These are phyloP conservation scores for Drosophila limbata DNA, from an alignment of 2,888 invertebrate genomes.

Conservation along the genomic window DNA sequence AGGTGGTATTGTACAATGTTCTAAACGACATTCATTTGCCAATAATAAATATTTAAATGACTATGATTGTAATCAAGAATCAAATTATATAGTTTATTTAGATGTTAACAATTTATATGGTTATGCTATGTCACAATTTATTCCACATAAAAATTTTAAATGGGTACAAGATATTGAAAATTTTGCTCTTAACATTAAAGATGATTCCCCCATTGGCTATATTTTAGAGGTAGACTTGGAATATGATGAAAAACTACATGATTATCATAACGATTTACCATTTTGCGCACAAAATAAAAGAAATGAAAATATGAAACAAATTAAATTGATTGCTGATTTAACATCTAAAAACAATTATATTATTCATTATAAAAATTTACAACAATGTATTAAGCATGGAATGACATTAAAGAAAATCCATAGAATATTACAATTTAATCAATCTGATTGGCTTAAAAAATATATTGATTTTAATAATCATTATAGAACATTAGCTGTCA, in stretches of 20 bases:
- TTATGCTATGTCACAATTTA: background rate
- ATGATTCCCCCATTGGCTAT: background rate
- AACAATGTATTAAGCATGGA: no score
- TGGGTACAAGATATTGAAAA: background rate
- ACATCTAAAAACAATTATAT: no score
- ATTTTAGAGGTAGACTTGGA: constrained; percentile 1
- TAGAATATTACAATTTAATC: no score
- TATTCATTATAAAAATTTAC: no score
- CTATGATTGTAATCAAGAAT: background rate
- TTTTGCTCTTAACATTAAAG: background rate
- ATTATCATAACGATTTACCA: no score
- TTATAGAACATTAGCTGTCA: no score
- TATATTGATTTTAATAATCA: no score
- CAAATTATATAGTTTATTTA: background rate
- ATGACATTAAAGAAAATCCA: no score
- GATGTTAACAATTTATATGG: background rate
- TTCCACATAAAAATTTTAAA: background rate
- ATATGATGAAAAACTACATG: background rate
- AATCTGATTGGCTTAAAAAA: no score
- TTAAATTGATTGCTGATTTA: no score
- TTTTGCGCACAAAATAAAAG: no score
- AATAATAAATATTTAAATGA: background rate
- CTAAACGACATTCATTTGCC: background rate
- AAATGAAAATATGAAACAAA: no score
- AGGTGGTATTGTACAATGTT: background rate